Conservation (phyloP, 2,888 invertebrate species). For the Drosophila koepferae region DNA sequence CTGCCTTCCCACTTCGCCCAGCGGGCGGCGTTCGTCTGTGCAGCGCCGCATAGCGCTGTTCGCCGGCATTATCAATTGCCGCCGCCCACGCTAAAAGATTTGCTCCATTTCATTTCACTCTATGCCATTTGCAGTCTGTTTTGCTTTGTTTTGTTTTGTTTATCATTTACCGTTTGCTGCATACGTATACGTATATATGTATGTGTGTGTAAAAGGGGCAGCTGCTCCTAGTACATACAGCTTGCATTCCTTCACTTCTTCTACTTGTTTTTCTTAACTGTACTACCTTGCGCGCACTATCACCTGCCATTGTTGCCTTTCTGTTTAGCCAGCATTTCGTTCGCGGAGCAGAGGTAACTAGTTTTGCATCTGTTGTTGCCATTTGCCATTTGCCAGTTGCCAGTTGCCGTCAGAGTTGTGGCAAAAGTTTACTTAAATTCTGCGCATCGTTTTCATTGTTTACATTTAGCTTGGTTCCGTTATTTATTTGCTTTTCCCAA, state of each 20-base stretch:
- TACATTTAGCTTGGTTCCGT: slow-evolving; percentile 55
- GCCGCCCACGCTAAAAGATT: slow-evolving; percentile 65
- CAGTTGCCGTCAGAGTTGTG: slow-evolving; percentile 15
- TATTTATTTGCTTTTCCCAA: slow-evolving; percentile 63
- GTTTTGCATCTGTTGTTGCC: slow-evolving; percentile 51
- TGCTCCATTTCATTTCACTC: slow-evolving; percentile 66
- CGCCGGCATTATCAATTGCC: slow-evolving; percentile 69
- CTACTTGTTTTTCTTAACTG: background rate
- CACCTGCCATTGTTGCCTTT: slow-evolving; percentile 27
- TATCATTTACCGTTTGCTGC: slow-evolving; percentile 28
- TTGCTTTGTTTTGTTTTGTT: slow-evolving; percentile 35
- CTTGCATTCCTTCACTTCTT: slow-evolving; percentile 5
- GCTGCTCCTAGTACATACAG: slow-evolving; percentile 20
- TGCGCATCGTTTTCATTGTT: slow-evolving; percentile 58
- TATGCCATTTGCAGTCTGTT: slow-evolving; percentile 47
- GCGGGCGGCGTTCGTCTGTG: slow-evolving; percentile 33
- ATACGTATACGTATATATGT: background rate
- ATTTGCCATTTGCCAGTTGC: background rate
- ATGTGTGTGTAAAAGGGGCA: slow-evolving; percentile 7
- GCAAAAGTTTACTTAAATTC: slow-evolving; percentile 51
- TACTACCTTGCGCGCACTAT: slow-evolving; percentile 19
- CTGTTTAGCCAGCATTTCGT: slow-evolving; percentile 24
- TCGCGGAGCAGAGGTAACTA: slow-evolving; percentile 27
- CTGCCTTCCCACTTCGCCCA: slow-evolving; percentile 23
- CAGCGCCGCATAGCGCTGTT: slow-evolving; percentile 37